Evolutionary conservation across 35 echinoderm and acorn worm genomes (phyloP), one percentile per base, ranked within the genome.

Genomic region (Anneissia japonica): DNA sequence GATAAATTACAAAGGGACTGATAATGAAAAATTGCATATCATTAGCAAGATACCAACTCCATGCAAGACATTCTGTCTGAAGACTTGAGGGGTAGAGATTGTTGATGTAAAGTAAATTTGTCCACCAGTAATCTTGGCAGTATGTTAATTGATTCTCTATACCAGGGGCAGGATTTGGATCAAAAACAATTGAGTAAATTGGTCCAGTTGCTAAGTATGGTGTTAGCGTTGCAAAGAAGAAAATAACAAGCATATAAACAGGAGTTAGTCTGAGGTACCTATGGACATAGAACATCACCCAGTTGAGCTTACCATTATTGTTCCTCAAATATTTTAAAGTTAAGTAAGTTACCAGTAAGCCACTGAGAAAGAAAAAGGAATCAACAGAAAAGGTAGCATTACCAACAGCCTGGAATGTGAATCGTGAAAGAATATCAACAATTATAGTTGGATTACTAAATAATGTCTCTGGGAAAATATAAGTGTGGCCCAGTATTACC

Each of bases 281-380:
- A 83, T 96, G 93, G 46, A 96, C 92, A 75, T 92, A 92, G 55
- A 92, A 96, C 87, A 81, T 79, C 3, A 46, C 30, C 93, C 93
- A 96, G 0, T 90, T 77, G 30, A 92, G 74, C 19, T 34, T 38
- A 34, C 90, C 90, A 10, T 86, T 75, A 26, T 36, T 75, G 79
- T 81, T 85, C 36, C 85, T 32, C 90, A 96, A 81, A 10, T 87
- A 83, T 11, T 84, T 88, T 17, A 96, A 74, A 3, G 86, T 86
- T 19, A 84, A 37, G 56, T 86, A 89, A 30, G 86, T 81, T 11
- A 96, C 86, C 30, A 96, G 72, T 13, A 89, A 30, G 16, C 93
- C 93, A 83, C 93, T 96, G 84, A 14, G 88, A 56, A 37, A 43
- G 82, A 38, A 38, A 32, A 31, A 34, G 76, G 31, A 32, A 76